Evolutionary conservation across 2,888 invertebrate genomes (phyloP).

Genomic region (Andrena marginata): DNA sequence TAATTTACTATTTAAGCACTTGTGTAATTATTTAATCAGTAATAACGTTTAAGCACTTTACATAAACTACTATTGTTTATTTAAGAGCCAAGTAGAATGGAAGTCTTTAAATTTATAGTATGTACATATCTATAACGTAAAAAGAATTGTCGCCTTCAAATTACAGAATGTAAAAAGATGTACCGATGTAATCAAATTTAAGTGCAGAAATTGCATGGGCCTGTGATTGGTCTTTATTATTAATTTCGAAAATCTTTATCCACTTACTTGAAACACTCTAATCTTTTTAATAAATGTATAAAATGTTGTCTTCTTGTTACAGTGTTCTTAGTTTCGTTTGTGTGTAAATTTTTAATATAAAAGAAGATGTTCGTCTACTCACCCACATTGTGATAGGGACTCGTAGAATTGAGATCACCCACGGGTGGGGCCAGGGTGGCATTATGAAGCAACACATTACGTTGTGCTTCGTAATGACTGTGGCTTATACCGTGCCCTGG

Average conservation of each 20-base stretch:
- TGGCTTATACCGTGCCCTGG: conserved; percentile 83
- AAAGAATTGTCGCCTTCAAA: no score
- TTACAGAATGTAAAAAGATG: no score
- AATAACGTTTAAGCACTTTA: no score
- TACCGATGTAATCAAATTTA: no score
- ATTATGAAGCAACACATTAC: conserved; percentile 88
- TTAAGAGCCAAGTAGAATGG: no score
- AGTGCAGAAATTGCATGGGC: no score
- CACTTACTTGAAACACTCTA: neutral
- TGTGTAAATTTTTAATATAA: neutral
- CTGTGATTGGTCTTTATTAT: neutral
- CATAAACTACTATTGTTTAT: no score
- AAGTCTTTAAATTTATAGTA: no score
- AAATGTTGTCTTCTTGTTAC: neutral
- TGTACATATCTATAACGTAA: no score
- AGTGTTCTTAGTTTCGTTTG: neutral
- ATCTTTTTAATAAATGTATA: neutral
- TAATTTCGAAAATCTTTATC: neutral
- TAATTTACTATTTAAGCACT: no score
- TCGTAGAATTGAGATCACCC: conserved; percentile 87
- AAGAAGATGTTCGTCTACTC: conserved; percentile 58
- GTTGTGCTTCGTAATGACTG: conserved; percentile 86
- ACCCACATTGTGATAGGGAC: conserved; percentile 85
- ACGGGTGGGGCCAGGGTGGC: conserved; percentile 88
- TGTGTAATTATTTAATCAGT: no score